phyloP scores from a whole-genome alignment of 2,888 invertebrate species.

The Kuschelorhynchus macadamiae region DNA sequence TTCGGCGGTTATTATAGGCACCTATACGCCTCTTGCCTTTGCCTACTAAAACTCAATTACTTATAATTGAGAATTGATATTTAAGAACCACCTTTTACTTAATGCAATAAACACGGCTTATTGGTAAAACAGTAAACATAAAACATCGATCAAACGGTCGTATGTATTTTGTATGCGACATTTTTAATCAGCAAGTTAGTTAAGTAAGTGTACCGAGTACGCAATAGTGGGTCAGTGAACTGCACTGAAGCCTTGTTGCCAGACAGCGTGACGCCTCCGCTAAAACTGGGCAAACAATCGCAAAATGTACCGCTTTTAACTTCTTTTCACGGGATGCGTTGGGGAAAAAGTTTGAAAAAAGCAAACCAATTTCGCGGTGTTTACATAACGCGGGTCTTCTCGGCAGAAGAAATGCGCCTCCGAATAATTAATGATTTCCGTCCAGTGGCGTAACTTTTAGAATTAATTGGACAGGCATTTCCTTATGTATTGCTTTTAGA shows the following conservation, averaged over 20 bases:
- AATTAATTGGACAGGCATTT: too few relatives aligned
- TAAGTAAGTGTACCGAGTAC: constrained; percentile 18
- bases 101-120: not conserved
- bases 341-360: constrained; percentile 30
- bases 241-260: constrained; percentile 41
- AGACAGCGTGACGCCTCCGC: constrained; percentile 59
- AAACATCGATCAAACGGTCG: not conserved
- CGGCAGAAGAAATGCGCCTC: constrained; percentile 13
- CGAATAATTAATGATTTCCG: constrained; percentile 28
- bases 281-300: constrained; percentile 48
- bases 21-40: too few relatives aligned
- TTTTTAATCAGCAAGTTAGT: constrained; percentile 17
- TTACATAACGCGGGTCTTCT: constrained; percentile 43
- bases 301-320: constrained; percentile 44
- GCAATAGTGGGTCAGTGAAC: constrained; percentile 46
- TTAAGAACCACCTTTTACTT: too few relatives aligned
- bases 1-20: too few relatives aligned
- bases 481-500: too few relatives aligned
- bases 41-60: too few relatives aligned
- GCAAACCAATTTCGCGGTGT: constrained; percentile 42
- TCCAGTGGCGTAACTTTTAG: constrained; percentile 19
- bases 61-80: too few relatives aligned
- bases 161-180: not conserved
- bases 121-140: constrained; percentile 1
- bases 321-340: constrained; percentile 32